phyloP scores from a whole-genome alignment of 2,888 invertebrate genomes.

The Scelioninae gen. 1 region DNA sequence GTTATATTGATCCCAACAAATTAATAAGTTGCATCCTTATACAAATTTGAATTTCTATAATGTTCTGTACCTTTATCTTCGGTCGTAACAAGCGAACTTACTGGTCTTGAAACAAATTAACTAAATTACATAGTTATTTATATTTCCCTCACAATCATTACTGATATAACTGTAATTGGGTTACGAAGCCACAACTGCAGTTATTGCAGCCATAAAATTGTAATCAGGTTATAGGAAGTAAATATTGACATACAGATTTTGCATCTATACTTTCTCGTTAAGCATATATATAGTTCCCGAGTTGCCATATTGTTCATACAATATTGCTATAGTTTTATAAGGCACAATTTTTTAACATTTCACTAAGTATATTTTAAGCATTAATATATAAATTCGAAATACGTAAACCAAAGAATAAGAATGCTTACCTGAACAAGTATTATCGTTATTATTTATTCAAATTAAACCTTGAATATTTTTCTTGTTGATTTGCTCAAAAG shows the following conservation, averaged over 20 bases:
- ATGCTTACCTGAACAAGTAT: no score
- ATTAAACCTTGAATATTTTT: no score
- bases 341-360: background rate
- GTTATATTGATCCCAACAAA: background rate
- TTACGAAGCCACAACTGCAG: constrained; percentile 14
- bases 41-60: background rate
- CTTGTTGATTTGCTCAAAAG: background rate
- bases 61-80: constrained; percentile 12
- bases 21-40: background rate
- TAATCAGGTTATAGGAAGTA: constrained; percentile 26
- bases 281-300: background rate
- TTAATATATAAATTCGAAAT: background rate
- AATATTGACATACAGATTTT: constrained; percentile 6
- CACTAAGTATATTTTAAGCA: background rate
- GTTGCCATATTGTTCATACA: constrained; percentile 2
- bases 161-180: constrained; percentile 20
- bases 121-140: constrained; percentile 28
- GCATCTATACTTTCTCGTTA: background rate
- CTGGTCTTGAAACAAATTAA: constrained; percentile 15
- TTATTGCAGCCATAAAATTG: constrained; percentile 23
- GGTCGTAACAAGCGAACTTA: constrained; percentile 20
- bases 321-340: background rate
- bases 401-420: background rate
- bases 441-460: no score
- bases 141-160: constrained; percentile 29